Conservation (phyloP, 2,113 vertebrate genomes). For the Craseonycteris thonglongyai region DNA sequence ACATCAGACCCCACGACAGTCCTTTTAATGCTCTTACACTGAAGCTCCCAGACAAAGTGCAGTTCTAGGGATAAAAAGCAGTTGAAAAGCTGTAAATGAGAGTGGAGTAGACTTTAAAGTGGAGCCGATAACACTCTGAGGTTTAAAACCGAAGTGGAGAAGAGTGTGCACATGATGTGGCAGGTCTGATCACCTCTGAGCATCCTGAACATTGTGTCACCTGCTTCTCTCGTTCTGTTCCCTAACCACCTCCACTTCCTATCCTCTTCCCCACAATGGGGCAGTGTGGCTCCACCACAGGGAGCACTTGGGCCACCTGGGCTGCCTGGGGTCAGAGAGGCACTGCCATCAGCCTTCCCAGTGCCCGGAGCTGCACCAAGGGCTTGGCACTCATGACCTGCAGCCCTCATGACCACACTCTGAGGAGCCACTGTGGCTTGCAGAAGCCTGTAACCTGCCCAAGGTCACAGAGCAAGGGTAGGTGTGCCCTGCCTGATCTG, state of each 20-base stretch:
- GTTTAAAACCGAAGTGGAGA: background rate
- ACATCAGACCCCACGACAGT: no score
- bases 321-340: background rate
- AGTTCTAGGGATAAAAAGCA: background rate
- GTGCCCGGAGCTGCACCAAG: background rate
- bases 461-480: background rate
- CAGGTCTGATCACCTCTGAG: background rate
- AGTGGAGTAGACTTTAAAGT: background rate
- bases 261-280: background rate
- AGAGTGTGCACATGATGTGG: no score
- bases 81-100: background rate
- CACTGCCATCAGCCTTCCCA: background rate
- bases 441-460: background rate
- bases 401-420: background rate
- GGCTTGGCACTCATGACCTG: background rate
- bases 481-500: background rate
- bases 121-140: background rate
- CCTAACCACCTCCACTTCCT: background rate
- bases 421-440: background rate
- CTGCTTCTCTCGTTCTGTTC: background rate
- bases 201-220: no score
- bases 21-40: fast-evolving
- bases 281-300: background rate
- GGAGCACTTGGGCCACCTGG: background rate
- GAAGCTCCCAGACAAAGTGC: background rate